Base-by-base conservation (phyloP, 2,888 invertebrate genomes). In the Argyra leucocephala region DNA sequence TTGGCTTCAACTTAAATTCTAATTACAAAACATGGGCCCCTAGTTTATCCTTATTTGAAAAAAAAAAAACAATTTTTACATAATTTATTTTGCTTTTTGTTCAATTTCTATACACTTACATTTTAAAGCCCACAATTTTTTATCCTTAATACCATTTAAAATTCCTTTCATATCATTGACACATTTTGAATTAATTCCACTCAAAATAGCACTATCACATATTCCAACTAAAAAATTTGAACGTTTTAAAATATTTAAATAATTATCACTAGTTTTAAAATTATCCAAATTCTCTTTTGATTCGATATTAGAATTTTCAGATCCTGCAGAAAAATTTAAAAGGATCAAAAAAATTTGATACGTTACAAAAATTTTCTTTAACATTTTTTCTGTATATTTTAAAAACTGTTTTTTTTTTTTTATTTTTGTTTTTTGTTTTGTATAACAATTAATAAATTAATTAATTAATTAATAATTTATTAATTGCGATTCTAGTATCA, bases 101-200 rank as follows among this genome's bases (percentile, higher is more conserved):
- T n/a, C n/a, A n/a, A n/a, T 18, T 48, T 48, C 12, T 48, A 3
- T 48, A 12, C n/a, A 26, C 61, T 61, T 61, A 61, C 61, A 26
- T 26, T 61, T 61, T 10, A 61, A 22, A 22, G 61, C 61, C 61
- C 61, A 61, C 9, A 61, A 61, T 26, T 61, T 24, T 10, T 61
- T 61, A 7, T n/a, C 24, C 26, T n/a, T 18, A 18, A 61, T 61
- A 6, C 61, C 26, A 26, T 61, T 23, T n/a, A 26, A 26, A 26
- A 61, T 61, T n/a, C 3, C n/a, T 18, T n/a, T 21, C n/a, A 61
- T 61, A 26, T 61, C 61, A 1, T 21, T 18, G 5, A 9, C 10
- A 61, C 61, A 61, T 61, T 61, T 24, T 18, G 26, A 22, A 3
- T 15, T 58, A 5, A 22, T 18, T 1, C 15, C 23, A 58, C 23